Percentiles rank a stretch among this genome's conserved stretches.
Evolutionary conservation across 2,797 vertebrate species (phyloP).

Genomic region (Alca torda): DNA sequence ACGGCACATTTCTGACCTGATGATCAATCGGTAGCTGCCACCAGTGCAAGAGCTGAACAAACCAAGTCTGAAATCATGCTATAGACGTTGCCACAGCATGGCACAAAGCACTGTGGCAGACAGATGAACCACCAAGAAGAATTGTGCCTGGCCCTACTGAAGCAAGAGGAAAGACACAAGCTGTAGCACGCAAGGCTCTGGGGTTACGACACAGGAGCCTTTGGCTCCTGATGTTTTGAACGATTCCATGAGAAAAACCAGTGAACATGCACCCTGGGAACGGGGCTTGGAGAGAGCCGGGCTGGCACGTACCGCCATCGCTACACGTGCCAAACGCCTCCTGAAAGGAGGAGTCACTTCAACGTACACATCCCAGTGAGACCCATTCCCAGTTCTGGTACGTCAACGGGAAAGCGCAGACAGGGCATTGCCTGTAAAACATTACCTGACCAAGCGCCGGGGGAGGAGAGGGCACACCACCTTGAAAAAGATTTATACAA

Average conservation of each 20-base stretch:
- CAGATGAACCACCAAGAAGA: background rate
- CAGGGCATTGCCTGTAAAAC: background rate
- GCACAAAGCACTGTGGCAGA: background rate
- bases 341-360: background rate
- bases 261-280: fast-evolving
- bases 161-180: background rate
- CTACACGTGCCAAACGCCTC: background rate
- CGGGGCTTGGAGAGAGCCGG: background rate
- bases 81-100: fast-evolving
- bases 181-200: fast-evolving
- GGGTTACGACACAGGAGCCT: background rate
- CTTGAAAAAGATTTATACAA: background rate
- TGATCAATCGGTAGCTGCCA: background rate
- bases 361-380: fast-evolving
- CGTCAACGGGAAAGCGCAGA: background rate
- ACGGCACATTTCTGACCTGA: fast-evolving
- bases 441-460: fast-evolving
- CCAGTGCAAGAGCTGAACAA: background rate
- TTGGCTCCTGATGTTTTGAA: background rate
- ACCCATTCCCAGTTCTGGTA: background rate
- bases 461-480: background rate
- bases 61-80: background rate
- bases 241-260: background rate
- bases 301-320: background rate
- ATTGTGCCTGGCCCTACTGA: background rate